These are phyloP conservation scores for Sinocyclocheilus rhinocerous DNA, from an alignment of 2,113 vertebrate genomes.

Conservation along the genomic window DNA sequence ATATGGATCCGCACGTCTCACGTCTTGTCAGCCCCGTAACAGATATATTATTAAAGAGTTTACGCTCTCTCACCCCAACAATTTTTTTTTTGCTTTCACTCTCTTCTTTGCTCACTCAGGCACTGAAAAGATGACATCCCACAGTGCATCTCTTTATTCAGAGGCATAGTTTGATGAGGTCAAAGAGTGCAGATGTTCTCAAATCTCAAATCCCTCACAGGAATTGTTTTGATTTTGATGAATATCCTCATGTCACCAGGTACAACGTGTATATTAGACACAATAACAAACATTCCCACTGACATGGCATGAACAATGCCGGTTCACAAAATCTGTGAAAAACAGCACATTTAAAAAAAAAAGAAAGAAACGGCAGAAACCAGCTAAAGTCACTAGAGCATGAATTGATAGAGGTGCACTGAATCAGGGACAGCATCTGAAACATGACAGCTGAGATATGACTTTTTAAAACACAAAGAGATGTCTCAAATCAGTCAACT, in stretches of 20 bases:
- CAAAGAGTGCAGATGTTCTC: slow-evolving; percentile 67
- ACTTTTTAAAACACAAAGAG: background rate
- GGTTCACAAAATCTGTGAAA: slow-evolving; percentile 48
- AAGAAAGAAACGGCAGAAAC: background rate
- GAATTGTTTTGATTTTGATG: slow-evolving; percentile 62
- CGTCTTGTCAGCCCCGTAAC: too few relatives aligned
- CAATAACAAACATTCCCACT: too few relatives aligned
- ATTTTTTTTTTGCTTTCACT: background rate
- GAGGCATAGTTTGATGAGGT: slow-evolving; percentile 53
- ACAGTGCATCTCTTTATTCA: background rate
- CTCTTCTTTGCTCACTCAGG: background rate
- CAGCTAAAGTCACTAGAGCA: slow-evolving; percentile 6
- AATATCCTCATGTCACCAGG: slow-evolving; percentile 56
- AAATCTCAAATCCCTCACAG: slow-evolving; percentile 59
- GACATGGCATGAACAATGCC: slow-evolving; percentile 42
- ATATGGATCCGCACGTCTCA: too few relatives aligned
- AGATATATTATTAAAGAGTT: background rate
- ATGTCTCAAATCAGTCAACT: background rate
- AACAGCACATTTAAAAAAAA: background rate
- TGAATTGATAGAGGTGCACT: slow-evolving; percentile 16
- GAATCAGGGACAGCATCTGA: slow-evolving; percentile 2
- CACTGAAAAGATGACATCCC: background rate
- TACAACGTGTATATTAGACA: slow-evolving; percentile 45
- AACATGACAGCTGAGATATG: slow-evolving; percentile 1
- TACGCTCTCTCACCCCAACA: background rate